Evolutionary conservation across 1,140 invertebrate species (phyloP), one percentile per base, ranked within the genome.

Genomic region (Popillia japonica): DNA sequence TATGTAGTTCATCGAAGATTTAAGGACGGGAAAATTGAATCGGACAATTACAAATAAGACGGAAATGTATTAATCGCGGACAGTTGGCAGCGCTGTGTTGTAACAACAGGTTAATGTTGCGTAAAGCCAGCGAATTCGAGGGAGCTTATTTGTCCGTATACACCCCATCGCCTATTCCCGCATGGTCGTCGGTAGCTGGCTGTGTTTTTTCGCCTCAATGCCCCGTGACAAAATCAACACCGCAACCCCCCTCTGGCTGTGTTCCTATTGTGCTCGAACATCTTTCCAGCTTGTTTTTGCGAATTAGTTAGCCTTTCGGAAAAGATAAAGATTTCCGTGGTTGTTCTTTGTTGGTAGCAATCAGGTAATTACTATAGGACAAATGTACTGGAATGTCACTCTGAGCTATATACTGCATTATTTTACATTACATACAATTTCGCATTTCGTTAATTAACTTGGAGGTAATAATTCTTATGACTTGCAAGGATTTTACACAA

Each of bases 21-120:
- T 73, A 64, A 64, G 61, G 61, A 64, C 61, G 61, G 17, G 61
- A 64, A 64, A 64, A 64, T 64, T 64, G 61, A 64, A 64, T 64
- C 61, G 61, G 61, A 64, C 61, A 64, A 73, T 73, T 73, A 42
- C 40, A 73, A 73, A 73, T 73, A 73, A 42, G 40, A 73, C 61
- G 61, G 27, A 77, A 80, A 72, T 42, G 75, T 75, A 81, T 81
- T 81, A 81, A 81, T 81, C 79, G 74, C 41, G 75, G 40, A 81
- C 79, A 80, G 72, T 79, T 79, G 76, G 59, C 44, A 59, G 61
- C 64, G 42, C 81, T 81, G 79, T 40, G 76, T 78, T 81, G 72
- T 79, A 82, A 83, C 81, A 82, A 82, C 81, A 81, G 82, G 82
- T 83, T 83, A 83, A 83, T 83, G 82, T 83, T 79, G 81, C 81